Evolutionary conservation across 2,888 invertebrate genomes (phyloP).

Genomic region (Limnephilus lunatus): DNA sequence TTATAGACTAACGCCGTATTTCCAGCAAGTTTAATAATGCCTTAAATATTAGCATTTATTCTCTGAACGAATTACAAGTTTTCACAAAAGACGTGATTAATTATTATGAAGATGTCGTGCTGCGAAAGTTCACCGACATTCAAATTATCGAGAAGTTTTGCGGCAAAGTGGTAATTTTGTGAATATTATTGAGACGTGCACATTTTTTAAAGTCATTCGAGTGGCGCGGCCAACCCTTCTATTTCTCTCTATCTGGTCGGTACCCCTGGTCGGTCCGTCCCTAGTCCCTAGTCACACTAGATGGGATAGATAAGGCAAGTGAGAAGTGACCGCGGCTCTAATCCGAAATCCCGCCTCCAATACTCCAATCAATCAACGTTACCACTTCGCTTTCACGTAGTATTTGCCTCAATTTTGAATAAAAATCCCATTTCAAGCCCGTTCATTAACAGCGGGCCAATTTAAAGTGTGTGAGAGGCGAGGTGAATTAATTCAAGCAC

Average conservation of each 20-base stretch:
- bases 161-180: not conserved
- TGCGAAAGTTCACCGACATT: not conserved
- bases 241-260: not conserved
- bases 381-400: conserved; percentile 13
- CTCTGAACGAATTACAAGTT: not conserved
- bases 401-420: conserved; percentile 45
- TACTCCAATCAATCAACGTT: conserved; percentile 40
- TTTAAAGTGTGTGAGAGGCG: conserved; percentile 51
- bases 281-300: not conserved
- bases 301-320: conserved; percentile 6
- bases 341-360: conserved; percentile 35
- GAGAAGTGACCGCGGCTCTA: conserved; percentile 17
- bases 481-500: conserved; percentile 61
- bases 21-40: not conserved
- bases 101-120: not conserved
- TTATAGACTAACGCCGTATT: not conserved
- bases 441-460: conserved; percentile 53
- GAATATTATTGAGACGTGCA: not conserved
- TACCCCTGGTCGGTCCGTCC: not conserved
- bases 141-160: not conserved
- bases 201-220: not conserved
- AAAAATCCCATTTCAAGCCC: conserved; percentile 42
- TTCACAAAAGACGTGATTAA: not conserved
- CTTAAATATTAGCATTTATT: not conserved
- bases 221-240: not conserved